Conservation (phyloP, 2,888 invertebrate genomes). For the Gasteruption jaculator region DNA sequence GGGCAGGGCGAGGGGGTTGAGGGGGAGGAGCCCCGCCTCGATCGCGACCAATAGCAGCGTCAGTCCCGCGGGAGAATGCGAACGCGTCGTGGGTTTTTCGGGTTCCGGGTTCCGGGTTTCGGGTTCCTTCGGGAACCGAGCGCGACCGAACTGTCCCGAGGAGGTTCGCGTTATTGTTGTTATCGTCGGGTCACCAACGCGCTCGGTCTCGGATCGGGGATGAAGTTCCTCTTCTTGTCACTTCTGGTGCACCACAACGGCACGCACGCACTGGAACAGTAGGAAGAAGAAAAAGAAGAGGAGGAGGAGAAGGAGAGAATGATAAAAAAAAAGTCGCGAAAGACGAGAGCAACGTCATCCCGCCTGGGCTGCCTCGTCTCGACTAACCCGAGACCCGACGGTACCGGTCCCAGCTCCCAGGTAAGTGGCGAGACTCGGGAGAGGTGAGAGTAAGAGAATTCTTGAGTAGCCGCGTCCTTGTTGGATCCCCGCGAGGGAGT, state of each 20-base stretch:
- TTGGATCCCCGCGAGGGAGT: constrained; percentile 46
- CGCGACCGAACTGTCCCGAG: no score
- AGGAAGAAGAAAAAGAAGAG: neutral
- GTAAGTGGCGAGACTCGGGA: constrained; percentile 27
- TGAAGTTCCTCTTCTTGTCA: constrained; percentile 16
- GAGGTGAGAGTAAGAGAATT: constrained; percentile 37
- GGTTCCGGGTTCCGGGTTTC: no score
- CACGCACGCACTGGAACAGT: no score
- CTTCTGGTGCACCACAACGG: no score
- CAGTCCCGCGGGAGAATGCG: no score
- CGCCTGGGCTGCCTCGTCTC: constrained; percentile 49
- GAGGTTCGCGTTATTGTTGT: no score
- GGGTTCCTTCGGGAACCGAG: no score
- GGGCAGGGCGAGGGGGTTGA: no score
- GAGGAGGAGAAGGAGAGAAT: constrained; percentile 6
- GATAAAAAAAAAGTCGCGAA: constrained; percentile 14
- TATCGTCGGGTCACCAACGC: no score
- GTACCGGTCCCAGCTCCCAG: constrained; percentile 29
- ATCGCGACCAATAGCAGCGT: no score
- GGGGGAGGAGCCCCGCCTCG: no score
- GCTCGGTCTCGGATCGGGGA: constrained; percentile 12
- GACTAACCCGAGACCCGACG: constrained; percentile 39
- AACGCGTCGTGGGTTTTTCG: no score
- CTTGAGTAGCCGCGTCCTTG: constrained; percentile 43
- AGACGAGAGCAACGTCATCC: constrained; percentile 38